These are phyloP conservation scores for Gopherus evgoodei DNA, from an alignment of 2,113 vertebrate genomes.

Conservation along the genomic window DNA sequence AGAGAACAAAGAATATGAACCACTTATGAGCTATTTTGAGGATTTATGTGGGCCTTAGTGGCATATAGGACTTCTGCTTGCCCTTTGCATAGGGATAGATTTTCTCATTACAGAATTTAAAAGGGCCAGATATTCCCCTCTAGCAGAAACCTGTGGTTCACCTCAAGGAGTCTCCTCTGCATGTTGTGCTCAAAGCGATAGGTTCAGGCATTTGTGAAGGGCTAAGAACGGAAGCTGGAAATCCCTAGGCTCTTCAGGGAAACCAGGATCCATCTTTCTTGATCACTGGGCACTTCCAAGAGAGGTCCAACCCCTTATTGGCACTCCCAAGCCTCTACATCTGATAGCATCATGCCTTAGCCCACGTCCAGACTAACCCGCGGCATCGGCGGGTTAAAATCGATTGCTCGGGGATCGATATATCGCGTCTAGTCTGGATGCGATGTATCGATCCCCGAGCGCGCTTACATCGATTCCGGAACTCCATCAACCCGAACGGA, in stretches of 20 bases:
- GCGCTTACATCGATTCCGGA: no score
- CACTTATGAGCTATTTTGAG: background rate
- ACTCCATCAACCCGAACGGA: no score
- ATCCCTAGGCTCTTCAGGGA: background rate
- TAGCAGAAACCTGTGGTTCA: background rate
- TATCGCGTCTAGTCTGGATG: no score
- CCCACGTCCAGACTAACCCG: no score
- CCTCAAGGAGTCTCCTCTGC: background rate
- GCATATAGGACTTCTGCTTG: background rate
- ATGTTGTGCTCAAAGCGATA: background rate
- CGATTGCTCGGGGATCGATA: no score
- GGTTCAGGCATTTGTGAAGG: background rate
- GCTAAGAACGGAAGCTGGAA: background rate
- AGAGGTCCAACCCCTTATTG: background rate
- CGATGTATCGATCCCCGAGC: no score
- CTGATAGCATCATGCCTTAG: background rate
- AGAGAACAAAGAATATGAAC: background rate
- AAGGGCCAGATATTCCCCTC: background rate
- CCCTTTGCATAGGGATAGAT: background rate
- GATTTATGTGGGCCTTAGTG: background rate
- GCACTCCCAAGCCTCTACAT: background rate
- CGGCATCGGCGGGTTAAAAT: no score
- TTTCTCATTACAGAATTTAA: background rate
- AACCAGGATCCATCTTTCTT: background rate
- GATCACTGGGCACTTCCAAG: background rate